Conservation (phyloP, 2,888 invertebrate species). For the Athrips mouffetella region DNA sequence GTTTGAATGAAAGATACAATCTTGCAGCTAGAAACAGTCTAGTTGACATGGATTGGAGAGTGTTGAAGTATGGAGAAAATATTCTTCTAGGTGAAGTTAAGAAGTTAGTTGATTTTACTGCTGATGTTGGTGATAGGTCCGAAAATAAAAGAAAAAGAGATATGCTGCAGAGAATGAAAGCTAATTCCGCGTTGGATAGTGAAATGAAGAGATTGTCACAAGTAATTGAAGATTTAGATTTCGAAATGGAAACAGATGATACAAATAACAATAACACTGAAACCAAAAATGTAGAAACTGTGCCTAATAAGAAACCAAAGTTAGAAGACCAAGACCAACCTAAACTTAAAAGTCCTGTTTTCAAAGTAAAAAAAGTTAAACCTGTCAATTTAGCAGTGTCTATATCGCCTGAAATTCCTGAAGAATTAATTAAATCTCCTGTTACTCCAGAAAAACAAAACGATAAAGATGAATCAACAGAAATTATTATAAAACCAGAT, state of each 20-base stretch:
- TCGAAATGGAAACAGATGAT: conserved; percentile 40
- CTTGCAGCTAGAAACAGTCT: conserved; percentile 60
- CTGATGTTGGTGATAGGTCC: conserved; percentile 46
- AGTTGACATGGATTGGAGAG: conserved; percentile 70
- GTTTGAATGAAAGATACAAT: conserved; percentile 60
- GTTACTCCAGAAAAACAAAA: conserved; percentile 50
- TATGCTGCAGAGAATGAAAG: conserved; percentile 44
- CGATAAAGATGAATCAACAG: conserved; percentile 46
- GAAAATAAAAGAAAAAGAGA: conserved; percentile 52
- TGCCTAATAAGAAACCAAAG: conserved; percentile 34
- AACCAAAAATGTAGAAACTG: conserved; percentile 32
- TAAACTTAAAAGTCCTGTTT: conserved; percentile 55
- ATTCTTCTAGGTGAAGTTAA: conserved; percentile 67
- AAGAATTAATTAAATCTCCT: conserved; percentile 27
- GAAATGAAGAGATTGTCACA: conserved; percentile 70
- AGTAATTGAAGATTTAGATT: conserved; percentile 64
- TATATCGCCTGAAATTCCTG: conserved; percentile 25
- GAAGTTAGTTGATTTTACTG: conserved; percentile 56
- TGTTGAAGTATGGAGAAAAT: conserved; percentile 70
- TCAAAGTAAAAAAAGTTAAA: conserved; percentile 60
- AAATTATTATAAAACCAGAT: conserved; percentile 44
- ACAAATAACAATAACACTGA: conserved; percentile 33
- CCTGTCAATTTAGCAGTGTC: conserved; percentile 46
- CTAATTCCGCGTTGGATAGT: conserved; percentile 56
- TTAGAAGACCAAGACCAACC: conserved; percentile 33